Evolutionary conservation across 2,797 vertebrate species (phyloP), one percentile per base, ranked within the genome.

Genomic region (Danionella dracula): DNA sequence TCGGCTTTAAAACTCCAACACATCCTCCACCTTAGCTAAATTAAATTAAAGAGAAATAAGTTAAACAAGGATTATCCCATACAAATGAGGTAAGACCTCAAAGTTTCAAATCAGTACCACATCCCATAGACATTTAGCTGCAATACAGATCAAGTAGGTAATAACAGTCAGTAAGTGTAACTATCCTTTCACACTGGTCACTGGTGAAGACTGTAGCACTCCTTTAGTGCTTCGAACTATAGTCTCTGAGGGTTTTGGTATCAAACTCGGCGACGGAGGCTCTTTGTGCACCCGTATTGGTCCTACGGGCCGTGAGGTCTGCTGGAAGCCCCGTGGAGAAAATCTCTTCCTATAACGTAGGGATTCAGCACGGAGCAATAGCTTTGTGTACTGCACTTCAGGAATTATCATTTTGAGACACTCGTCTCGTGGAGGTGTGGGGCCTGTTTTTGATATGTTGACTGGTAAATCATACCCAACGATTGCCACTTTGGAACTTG

Each of bases 351-450:
- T 83, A 20, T 87, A 84, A 0, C 79, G 86, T 37, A 85, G 55
- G 0, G 88, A 90, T 68, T 93, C 87, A 10, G 90, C 89, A 12
- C 83, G 84, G 19, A 93, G 82, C 34, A 94, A 81, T 19, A 86
- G 81, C 40, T 53, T 79, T 0, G 93, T 89, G 77, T 93, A 93
- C 70, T 90, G 87, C 59, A 92, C 75, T 65, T 93, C 93, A 0
- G 93, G 92, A 88, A 92, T 90, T 76, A 92, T 87, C 46, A 93
- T 86, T 70, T 91, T 93, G 49, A 93, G 81, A 81, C 93, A 94
- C 56, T 81, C 82, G n/a, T 92, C 90, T 9, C 85, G 81, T 1
- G 77, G 64, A 19, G 63, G 66, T 32, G 45, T 60, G 0, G 20
- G 66, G 27, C 29, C 21, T 68, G 79, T 53, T 63, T 66, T 75